A percentile compares a stretch with the other conserved stretches of the same genome.
phyloP scores from a whole-genome alignment of 1,140 invertebrate species.

The Orius insidiosus region DNA sequence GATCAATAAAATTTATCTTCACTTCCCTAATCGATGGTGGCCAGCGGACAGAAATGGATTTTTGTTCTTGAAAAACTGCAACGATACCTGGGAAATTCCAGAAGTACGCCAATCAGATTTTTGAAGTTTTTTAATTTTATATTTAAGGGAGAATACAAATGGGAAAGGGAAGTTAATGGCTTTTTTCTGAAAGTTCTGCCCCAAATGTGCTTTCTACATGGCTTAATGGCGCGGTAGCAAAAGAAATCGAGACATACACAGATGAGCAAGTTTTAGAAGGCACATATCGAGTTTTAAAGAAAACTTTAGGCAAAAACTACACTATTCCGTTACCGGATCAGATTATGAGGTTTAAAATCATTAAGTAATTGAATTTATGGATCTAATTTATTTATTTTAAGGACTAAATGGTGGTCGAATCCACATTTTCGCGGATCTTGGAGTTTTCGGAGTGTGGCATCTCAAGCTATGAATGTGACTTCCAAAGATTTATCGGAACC shows the following conservation, averaged over 20 bases:
- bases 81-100: too few relatives aligned
- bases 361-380: too few relatives aligned
- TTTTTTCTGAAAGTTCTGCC: slow-evolving; percentile 46
- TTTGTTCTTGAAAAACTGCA: slow-evolving; percentile 10
- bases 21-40: slow-evolving; percentile 46
- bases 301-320: slow-evolving; percentile 24
- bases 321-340: slow-evolving; percentile 19
- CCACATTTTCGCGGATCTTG: slow-evolving; percentile 49
- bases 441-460: slow-evolving; percentile 40
- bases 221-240: slow-evolving; percentile 35
- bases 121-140: background rate
- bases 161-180: slow-evolving; percentile 42
- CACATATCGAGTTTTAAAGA: slow-evolving; percentile 29
- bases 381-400: slow-evolving; percentile 21
- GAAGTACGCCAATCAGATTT: too few relatives aligned
- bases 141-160: slow-evolving; percentile 23
- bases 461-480: slow-evolving; percentile 28
- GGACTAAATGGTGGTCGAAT: slow-evolving; percentile 49
- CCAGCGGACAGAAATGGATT: slow-evolving; percentile 29
- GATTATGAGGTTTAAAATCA: slow-evolving; percentile 16
- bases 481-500: slow-evolving; percentile 36
- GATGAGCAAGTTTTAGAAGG: slow-evolving; percentile 30
- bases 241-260: slow-evolving; percentile 31
- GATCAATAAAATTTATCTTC: slow-evolving; percentile 58
- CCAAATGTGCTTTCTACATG: slow-evolving; percentile 47